Evolutionary conservation across 2,113 vertebrate genomes (phyloP), one percentile per base, ranked within the genome.

Genomic region (Apteryx owenii): DNA sequence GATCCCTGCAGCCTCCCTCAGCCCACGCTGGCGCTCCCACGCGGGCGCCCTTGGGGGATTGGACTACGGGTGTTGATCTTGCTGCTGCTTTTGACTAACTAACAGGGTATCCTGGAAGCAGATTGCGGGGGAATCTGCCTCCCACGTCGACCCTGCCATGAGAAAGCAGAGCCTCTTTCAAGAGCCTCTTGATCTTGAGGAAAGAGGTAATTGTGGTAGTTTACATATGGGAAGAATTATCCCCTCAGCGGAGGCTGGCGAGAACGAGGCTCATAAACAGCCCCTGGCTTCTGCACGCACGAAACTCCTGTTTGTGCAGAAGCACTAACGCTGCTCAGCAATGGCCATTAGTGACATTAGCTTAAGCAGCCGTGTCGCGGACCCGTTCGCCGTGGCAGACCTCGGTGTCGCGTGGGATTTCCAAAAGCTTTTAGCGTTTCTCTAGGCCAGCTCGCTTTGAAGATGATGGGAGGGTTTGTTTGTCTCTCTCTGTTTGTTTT

Each of bases 401-500:
- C 28, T 28, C 7, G 51, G 81, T 10, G 29, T 20, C 0, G 17
- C 31, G 28, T 13, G 42, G 21, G 38, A 50, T 61, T 81, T 92
- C 76, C 58, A 70, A 42, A 78, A 78, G 82, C 48, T 53, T 42
- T 56, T 31, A 23, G 51, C 81, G 1, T 48, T 69, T 42, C 54
- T 73, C 0, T 2, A 61, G 62, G 2, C 44, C 3, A 5, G 6
- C 77, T 62, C 2, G 0, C 81, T 89, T 58, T 73, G 86, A 42
- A 89, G 90, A 29, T 36, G 2, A 33, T 21, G 2, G 90, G 94
- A 83, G 78, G 80, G 56, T 42, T 75, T 48, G 82, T 95, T 93
- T 90, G 72, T 90, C 82, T 83, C 78, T 54, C 36, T 22, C 86
- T 20, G 72, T 28, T 62, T 85, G 69, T 54, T 80, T 78, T 76